Base-by-base conservation (phyloP, 2,888 invertebrate genomes). In the Morpho helenor region DNA sequence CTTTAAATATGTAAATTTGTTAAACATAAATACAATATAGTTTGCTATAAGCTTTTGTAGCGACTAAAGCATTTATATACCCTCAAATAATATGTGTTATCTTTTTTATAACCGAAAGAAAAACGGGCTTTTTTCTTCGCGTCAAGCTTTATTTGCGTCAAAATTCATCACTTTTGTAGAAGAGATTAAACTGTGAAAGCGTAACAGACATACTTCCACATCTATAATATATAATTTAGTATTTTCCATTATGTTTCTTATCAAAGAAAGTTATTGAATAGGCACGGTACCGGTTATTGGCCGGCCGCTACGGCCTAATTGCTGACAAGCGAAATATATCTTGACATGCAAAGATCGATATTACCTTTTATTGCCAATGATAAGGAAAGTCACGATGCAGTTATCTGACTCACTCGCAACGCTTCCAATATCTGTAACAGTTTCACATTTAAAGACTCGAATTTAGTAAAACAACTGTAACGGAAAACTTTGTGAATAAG, bases 371-470 rank as follows among this genome's bases (percentile, higher is more conserved):
- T 53, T 56, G 59, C 56, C 41, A n/a, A 8, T 43, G 56, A 52
- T 61, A 59, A 52, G 57, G 45, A 43, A 61, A 61, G 63, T 67
- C 65, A 64, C 62, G 65, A 65, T 49, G 48, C 61, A 44, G 50
- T 50, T 49, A 57, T 49, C 58, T 56, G 49, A 57, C 56, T 59
- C 53, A 58, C 40, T 52, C 50, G 52, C 43, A 22, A 23, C 59
- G 59, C 65, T 69, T 69, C 68, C 70, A 65, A 69, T 65, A 68
- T 72, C 66, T 61, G 58, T 63, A 60, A 47, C 40, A 16, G 41
- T 7, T 47, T 16, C 4, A 54, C 47, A 48, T 53, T 47, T 52
- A 39, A 16, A 39, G 44, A 7, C 45, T 16, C 31, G 1, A 43
- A 8, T 43, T 43, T 1, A 31, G 23, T 43, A 43, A 23, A 40